phyloP scores from a whole-genome alignment of 2,888 invertebrate genomes.

The Euclidia mi region DNA sequence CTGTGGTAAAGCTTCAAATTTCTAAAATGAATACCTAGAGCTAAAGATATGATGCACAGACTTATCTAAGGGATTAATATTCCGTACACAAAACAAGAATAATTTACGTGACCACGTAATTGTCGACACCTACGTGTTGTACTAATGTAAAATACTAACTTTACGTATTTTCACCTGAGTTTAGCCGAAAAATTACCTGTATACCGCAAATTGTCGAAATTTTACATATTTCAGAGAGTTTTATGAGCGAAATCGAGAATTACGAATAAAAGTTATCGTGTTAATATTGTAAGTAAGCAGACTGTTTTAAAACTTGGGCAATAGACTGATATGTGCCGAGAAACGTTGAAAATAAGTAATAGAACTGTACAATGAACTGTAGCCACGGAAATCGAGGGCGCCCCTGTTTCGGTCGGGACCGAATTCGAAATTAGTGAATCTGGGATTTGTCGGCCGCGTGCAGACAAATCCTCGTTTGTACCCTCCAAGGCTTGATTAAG shows the following conservation, averaged over 20 bases:
- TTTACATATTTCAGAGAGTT: slow-evolving; percentile 24
- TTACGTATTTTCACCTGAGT: slow-evolving; percentile 20
- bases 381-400: slow-evolving; percentile 8
- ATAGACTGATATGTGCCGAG: neutral
- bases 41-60: no score
- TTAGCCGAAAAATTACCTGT: slow-evolving; percentile 26
- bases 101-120: slow-evolving; percentile 5
- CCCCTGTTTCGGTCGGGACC: slow-evolving; percentile 16
- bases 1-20: no score
- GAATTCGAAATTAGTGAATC: slow-evolving; percentile 38
- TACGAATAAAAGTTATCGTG: slow-evolving; percentile 18
- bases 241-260: slow-evolving; percentile 26
- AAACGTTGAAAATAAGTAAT: neutral
- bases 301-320: slow-evolving; percentile 29
- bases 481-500: slow-evolving; percentile 38
- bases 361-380: neutral
- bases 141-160: slow-evolving; percentile 14
- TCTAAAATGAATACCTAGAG: no score
- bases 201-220: slow-evolving; percentile 28
- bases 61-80: neutral
- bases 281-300: slow-evolving; percentile 7
- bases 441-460: slow-evolving; percentile 28
- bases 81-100: neutral
- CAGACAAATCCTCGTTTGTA: slow-evolving; percentile 20
- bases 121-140: slow-evolving; percentile 11